Conservation (phyloP, 2,888 invertebrate species). For the Cosmorhoe ocellata region DNA sequence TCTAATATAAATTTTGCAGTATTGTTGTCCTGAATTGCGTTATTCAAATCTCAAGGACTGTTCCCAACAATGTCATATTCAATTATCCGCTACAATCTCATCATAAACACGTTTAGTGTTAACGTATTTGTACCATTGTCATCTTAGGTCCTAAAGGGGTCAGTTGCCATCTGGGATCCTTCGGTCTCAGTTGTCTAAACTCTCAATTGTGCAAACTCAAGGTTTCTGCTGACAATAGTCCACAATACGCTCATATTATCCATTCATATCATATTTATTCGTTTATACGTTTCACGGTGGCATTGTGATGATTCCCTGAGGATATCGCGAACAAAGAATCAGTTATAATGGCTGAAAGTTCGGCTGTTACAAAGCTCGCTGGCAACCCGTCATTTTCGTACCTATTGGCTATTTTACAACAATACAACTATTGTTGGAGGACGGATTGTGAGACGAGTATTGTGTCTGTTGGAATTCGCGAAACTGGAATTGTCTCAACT, state of each 20-base stretch:
- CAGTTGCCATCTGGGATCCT: conserved; percentile 48
- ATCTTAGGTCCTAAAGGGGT: conserved; percentile 44
- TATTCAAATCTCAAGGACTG: conserved; percentile 18
- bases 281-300: conserved; percentile 74
- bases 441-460: conserved; percentile 62
- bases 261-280: conserved; percentile 81
- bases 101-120: conserved; percentile 34
- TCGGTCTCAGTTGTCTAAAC: conserved; percentile 60
- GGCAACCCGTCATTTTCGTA: conserved; percentile 80
- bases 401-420: conserved; percentile 81
- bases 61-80: conserved; percentile 16
- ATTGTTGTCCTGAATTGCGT: conserved; percentile 5
- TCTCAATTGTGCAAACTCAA: conserved; percentile 70
- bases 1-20: conserved; percentile 4
- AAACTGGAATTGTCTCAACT: conserved; percentile 77
- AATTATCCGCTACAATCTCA: conserved; percentile 21
- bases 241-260: conserved; percentile 71
- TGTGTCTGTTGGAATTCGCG: conserved; percentile 69
- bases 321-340: conserved; percentile 73
- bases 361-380: conserved; percentile 64
- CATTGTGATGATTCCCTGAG: conserved; percentile 75
- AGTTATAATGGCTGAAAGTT: conserved; percentile 72
- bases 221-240: conserved; percentile 56
- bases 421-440: conserved; percentile 70
- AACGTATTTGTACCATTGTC: conserved; percentile 34